Evolutionary conservation across 2,797 vertebrate genomes (phyloP).

Genomic region (Scolopax rusticola): DNA sequence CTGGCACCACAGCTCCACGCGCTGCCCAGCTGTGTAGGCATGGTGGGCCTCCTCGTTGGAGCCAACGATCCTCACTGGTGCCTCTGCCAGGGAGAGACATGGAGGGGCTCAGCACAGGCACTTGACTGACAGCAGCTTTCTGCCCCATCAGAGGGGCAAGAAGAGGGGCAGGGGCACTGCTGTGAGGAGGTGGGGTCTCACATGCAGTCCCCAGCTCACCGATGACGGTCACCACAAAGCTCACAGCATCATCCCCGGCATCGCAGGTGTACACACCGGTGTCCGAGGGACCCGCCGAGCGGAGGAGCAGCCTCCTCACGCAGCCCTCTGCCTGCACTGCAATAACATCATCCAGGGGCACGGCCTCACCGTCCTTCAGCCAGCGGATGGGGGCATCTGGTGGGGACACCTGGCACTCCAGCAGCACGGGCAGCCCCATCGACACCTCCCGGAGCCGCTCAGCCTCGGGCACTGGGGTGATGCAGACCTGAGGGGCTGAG

Average conservation of each 20-base stretch:
- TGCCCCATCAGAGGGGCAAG: background rate
- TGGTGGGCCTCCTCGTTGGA: conserved; percentile 89
- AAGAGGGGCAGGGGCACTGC: background rate
- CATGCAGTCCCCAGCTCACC: conserved; percentile 73
- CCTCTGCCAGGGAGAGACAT: conserved; percentile 78
- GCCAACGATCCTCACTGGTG: conserved; percentile 86
- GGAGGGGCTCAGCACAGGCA: background rate
- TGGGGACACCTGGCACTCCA: conserved; percentile 86
- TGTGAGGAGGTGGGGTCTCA: background rate
- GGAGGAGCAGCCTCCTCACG: conserved; percentile 81
- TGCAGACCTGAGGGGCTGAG: conserved; percentile 71
- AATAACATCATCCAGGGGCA: conserved; percentile 77
- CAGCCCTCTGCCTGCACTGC: conserved; percentile 80
- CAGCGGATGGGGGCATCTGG: conserved; percentile 81
- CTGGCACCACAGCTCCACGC: conserved; percentile 90
- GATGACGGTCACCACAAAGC: conserved; percentile 89
- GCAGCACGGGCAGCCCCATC: conserved; percentile 74
- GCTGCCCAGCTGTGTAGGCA: conserved; percentile 82
- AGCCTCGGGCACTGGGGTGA: background rate
- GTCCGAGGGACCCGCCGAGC: conserved; percentile 80
- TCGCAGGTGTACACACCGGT: conserved; percentile 89
- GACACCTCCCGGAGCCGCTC: conserved; percentile 35
- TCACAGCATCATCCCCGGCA: conserved; percentile 83
- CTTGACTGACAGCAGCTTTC: background rate
- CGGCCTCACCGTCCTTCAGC: conserved; percentile 90